Conservation (phyloP, 2,113 vertebrate species). For the Oophaga pumilio region DNA sequence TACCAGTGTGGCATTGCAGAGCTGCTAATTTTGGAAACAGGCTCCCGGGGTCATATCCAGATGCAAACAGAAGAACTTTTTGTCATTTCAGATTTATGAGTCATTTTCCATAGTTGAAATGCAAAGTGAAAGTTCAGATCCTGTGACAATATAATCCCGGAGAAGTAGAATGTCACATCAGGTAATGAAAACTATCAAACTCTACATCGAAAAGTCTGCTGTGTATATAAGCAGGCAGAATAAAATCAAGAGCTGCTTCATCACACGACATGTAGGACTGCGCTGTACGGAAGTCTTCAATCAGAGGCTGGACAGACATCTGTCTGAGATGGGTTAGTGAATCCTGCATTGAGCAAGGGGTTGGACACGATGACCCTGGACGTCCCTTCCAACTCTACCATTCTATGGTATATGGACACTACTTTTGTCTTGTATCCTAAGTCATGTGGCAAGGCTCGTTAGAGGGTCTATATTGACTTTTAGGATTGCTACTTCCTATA, state of each 20-base stretch:
- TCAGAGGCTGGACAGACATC: no score
- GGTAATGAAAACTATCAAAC: constrained; percentile 37
- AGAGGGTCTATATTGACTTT: no score
- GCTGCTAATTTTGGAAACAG: constrained; percentile 15
- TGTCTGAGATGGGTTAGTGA: no score
- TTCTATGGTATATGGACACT: no score
- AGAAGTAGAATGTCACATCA: constrained; percentile 1
- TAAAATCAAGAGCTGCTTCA: not conserved
- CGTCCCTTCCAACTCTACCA: no score
- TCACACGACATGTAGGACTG: not conserved
- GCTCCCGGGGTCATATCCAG: constrained; percentile 19
- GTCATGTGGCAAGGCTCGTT: no score
- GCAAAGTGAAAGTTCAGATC: constrained; percentile 17
- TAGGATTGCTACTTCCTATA: no score
- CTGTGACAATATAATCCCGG: constrained; percentile 2
- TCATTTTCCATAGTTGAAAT: constrained; percentile 26
- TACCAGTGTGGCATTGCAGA: not conserved
- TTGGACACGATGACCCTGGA: no score
- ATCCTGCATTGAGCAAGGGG: no score
- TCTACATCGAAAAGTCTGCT: not conserved
- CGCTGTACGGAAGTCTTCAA: not conserved
- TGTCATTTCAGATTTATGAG: constrained; percentile 27
- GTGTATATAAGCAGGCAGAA: not conserved
- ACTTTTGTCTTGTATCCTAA: no score
- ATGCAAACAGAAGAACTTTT: constrained; percentile 24